Percentiles rank a stretch among this genome's conserved stretches.
phyloP scores from a whole-genome alignment of 2,888 invertebrate genomes.

The Lasius platythorax region DNA sequence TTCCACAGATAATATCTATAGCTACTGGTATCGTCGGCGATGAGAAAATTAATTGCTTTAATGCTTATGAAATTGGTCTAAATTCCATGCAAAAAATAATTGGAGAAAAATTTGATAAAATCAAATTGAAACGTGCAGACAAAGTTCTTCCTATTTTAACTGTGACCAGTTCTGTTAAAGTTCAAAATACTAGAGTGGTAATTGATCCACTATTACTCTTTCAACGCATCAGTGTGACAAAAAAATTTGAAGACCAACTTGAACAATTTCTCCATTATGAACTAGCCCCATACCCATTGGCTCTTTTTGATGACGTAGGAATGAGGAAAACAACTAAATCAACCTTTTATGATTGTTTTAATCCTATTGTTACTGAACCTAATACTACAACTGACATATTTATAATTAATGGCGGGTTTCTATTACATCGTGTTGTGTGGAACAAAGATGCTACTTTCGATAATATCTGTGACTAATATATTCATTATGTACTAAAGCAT shows the following conservation, averaged over 20 bases:
- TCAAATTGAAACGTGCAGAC: too few species aligned
- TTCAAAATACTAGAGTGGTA: not conserved
- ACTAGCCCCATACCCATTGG: not conserved
- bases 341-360: not conserved
- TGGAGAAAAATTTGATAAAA: too few species aligned
- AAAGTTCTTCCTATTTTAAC: too few species aligned
- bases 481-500: not conserved
- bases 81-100: too few species aligned
- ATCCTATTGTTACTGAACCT: not conserved
- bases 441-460: not conserved
- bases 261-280: not conserved
- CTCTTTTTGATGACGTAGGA: not conserved
- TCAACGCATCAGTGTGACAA: not conserved
- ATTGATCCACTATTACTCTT: not conserved
- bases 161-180: not conserved
- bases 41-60: too few species aligned
- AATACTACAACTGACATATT: not conserved
- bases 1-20: too few species aligned
- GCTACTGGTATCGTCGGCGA: too few species aligned
- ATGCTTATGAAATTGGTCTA: too few species aligned
- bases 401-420: not conserved
- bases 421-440: not conserved
- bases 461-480: not conserved
- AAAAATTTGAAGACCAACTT: not conserved
- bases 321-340: not conserved